Percentiles rank a stretch among this genome's conserved stretches.
Conservation (phyloP, 2,113 vertebrate species). For the Eclectus roratus region DNA sequence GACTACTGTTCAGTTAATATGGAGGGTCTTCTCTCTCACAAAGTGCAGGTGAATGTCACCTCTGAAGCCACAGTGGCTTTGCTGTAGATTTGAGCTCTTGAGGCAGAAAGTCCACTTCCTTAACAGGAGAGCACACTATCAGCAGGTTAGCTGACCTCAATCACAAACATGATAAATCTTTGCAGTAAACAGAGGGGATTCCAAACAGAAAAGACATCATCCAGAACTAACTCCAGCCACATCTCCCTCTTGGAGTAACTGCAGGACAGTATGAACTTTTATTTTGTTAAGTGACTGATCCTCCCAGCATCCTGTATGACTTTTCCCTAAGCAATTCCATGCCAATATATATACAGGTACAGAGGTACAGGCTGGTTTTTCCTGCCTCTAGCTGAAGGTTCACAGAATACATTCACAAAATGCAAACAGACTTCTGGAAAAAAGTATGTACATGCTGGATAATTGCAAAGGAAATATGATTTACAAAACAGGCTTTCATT, state of each 20-base stretch:
- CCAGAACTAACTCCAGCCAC: background rate
- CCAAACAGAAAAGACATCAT: background rate
- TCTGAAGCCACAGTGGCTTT: background rate
- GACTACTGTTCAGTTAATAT: background rate
- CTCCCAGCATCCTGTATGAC: background rate
- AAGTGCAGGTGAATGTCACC: background rate
- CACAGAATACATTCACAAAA: background rate
- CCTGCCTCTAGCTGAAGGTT: background rate
- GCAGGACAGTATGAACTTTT: background rate
- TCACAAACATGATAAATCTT: background rate
- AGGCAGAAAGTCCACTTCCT: rapidly evolving
- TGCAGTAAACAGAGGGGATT: background rate
- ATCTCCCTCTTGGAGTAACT: background rate
- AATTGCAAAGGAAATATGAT: background rate
- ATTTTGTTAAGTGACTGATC: background rate
- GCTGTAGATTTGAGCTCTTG: background rate
- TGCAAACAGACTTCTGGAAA: background rate
- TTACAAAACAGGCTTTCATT: background rate
- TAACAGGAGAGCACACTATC: background rate
- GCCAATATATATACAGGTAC: background rate
- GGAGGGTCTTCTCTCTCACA: background rate
- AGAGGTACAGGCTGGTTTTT: background rate
- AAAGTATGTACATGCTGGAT: background rate
- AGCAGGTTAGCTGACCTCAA: background rate
- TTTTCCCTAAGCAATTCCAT: background rate